phyloP scores from a whole-genome alignment of 2,113 vertebrate species.

The Vombatus ursinus region DNA sequence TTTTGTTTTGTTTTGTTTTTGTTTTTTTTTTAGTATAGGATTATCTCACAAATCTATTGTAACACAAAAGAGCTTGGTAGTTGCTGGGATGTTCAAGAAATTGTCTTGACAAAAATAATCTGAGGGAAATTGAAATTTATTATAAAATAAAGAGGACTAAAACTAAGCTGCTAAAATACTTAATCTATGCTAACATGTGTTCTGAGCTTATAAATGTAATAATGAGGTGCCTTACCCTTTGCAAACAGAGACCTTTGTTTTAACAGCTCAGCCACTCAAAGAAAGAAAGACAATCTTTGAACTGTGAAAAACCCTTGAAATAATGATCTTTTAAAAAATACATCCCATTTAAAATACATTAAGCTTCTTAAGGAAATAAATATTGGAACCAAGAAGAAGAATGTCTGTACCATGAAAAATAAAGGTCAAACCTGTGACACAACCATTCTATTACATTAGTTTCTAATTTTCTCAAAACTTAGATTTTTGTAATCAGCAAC shows the following conservation, averaged over 20 bases:
- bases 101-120: neutral
- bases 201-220: constrained; percentile 2
- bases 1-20: too few species aligned
- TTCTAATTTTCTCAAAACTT: neutral
- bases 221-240: neutral
- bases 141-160: neutral
- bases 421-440: neutral
- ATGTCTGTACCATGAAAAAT: neutral
- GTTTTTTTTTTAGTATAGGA: neutral
- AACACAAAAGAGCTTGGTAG: neutral
- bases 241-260: neutral
- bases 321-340: neutral
- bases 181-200: neutral
- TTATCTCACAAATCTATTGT: neutral
- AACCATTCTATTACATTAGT: neutral
- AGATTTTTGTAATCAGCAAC: neutral
- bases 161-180: neutral
- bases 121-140: neutral
- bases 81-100: neutral
- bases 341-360: neutral
- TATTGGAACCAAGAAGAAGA: neutral
- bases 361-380: neutral
- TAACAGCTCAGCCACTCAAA: neutral
- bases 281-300: constrained; percentile 1
- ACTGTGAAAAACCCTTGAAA: neutral